Evolutionary conservation across 2,113 vertebrate genomes (phyloP), one percentile per base, ranked within the genome.

Genomic region (Cyanoderma ruficeps): DNA sequence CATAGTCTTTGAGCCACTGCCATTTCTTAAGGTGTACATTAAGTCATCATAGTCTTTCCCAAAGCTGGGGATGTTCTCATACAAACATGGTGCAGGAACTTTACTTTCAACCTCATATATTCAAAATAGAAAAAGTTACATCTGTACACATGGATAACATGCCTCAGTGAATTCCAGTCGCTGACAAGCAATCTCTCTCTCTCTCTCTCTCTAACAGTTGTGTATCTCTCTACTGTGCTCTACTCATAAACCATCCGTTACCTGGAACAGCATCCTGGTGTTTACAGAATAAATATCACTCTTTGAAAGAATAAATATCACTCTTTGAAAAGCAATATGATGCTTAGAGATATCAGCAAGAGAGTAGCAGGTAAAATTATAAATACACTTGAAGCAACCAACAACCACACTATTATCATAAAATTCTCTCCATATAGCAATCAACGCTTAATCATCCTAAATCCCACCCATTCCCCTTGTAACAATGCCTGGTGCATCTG

Each of bases 111-210:
- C n/a, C 23, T 74, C 0, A 0, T 10, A 47, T 63, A 59, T 55
- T 22, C 6, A 63, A 60, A 88, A n/a, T 1, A 39, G 11, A 28
- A 80, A 67, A 33, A 41, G 23, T 46, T 52, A 91, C 30, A 68
- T 8, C 33, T 0, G 0, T 25, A 63, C 21, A 55, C 0, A 0
- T 7, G 64, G 28, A 61, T 30, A 75, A 63, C 5, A 14, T 7
- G 11, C 24, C 44, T 64, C 21, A 68, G 13, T 37, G 16, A 68
- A 68, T 55, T 80, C 23, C 68, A 76, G 8, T 50, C 77, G 89
- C 44, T 64, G 41, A 60, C 44, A 89, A 63, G 35, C 15, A 46
- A 60, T n/a, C n/a, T n/a, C n/a, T 37, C 37, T 35, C 25, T 28
- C 55, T 60, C 30, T 60, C 30, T 70, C 57, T 82, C 13, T 1